Evolutionary conservation across 2,113 vertebrate genomes (phyloP), one percentile per base, ranked within the genome.

Genomic region (Malurus melanocephalus): DNA sequence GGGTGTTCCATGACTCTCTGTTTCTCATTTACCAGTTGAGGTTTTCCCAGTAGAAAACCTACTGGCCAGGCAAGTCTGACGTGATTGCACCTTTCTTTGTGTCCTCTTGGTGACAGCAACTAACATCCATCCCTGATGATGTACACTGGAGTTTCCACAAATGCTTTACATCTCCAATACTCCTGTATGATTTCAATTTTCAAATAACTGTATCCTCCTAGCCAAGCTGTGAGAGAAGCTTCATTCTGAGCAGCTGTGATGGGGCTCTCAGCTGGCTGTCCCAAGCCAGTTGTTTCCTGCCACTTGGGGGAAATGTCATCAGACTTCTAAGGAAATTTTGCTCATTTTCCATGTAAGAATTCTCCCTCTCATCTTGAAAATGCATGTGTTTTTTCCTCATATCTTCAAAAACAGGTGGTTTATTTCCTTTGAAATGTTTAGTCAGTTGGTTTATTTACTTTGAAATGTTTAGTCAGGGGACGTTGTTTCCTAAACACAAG

Each of bases 381-480:
- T 11, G 16, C 48, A 30, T 40, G 7, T 59, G 30, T 10, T 79
- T 87, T 88, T 68, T n/a, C 24, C 33, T 57, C 0, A 0, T 79
- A 51, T 76, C 69, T 93, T 87, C 57, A 53, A 43, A 95, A 88
- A 0, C 77, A 95, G 66, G 77, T 84, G 73, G 48, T 75, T 90
- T 92, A 68, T 84, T 86, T 91, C 48, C 77, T 91, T 83, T 90
- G 69, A 93, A 94, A 88, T 74, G 40, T 30, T 88, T 93, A 78
- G 80, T 75, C 73, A 94, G 65, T 61, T 78, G 73, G 40, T 78
- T 94, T 92, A 68, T 90, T 90, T 86, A 40, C 73, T 94, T 83
- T 88, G 73, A 94, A 94, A 84, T 75, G n/a, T n/a, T 88, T 93
- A 84, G 80, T 68, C 77, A 84, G 68, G 88, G 69, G 74, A 85